A percentile compares a stretch with the other conserved stretches of the same genome.
Conservation (phyloP, 2,888 invertebrate genomes). For the Lepidochrysops patricia region DNA sequence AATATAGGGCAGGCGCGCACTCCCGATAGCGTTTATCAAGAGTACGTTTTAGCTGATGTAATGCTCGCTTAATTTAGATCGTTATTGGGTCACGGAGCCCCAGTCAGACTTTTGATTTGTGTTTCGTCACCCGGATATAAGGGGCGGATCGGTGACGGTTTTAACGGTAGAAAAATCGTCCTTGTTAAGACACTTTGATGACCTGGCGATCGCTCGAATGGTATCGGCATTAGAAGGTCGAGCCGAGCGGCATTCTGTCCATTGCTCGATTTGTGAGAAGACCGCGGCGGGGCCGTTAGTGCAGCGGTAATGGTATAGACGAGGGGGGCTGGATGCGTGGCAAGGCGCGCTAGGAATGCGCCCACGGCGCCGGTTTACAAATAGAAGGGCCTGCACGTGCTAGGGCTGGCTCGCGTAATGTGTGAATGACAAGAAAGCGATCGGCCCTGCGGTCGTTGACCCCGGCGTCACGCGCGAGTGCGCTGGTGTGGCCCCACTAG, state of each 20-base stretch:
- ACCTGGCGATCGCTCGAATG: too few species aligned
- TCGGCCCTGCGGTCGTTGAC: slow-evolving; percentile 65
- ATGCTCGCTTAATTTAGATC: slow-evolving; percentile 13
- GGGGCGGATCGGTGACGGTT: background rate
- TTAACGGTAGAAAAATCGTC: too few species aligned
- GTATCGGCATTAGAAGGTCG: slow-evolving; percentile 21
- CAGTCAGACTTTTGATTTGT: background rate
- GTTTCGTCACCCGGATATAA: background rate
- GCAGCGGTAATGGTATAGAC: slow-evolving; percentile 35
- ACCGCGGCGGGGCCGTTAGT: slow-evolving; percentile 30
- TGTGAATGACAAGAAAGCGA: slow-evolving; percentile 58
- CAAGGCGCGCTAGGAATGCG: slow-evolving; percentile 67
- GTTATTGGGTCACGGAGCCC: slow-evolving; percentile 29
- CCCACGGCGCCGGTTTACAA: slow-evolving; percentile 72
- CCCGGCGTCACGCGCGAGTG: slow-evolving; percentile 66
- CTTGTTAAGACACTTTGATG: too few species aligned
- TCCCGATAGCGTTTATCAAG: background rate
- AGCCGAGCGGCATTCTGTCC: slow-evolving; percentile 31
- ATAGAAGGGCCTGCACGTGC: slow-evolving; percentile 61
- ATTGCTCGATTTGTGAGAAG: slow-evolving; percentile 38
- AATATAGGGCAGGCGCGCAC: slow-evolving; percentile 7
- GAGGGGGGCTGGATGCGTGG: slow-evolving; percentile 29
- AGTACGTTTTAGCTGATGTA: background rate
- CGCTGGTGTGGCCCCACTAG: slow-evolving; percentile 37
- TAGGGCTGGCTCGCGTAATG: slow-evolving; percentile 25